Conservation (phyloP, 2,797 vertebrate species). For the Gymnodraco acuticeps region DNA sequence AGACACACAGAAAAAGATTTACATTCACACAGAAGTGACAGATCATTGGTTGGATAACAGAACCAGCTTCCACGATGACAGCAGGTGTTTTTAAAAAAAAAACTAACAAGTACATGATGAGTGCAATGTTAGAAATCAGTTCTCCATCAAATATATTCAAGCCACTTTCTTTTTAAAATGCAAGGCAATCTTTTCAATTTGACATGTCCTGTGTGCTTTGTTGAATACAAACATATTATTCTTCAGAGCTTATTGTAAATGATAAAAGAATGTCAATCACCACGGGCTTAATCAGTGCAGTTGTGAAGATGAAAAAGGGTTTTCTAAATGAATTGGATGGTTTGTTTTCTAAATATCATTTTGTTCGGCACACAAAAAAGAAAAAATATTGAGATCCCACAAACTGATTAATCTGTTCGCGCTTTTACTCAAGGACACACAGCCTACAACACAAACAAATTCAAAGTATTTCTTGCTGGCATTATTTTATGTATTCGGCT, state of each 20-base stretch:
- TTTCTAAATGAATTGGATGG: slow-evolving; percentile 15
- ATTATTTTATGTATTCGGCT: background rate
- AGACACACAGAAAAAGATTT: slow-evolving; percentile 35
- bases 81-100: slow-evolving; percentile 50
- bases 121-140: slow-evolving; percentile 23
- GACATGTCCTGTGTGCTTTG: slow-evolving; percentile 23
- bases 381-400: background rate
- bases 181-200: slow-evolving; percentile 46
- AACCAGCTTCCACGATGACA: slow-evolving; percentile 28
- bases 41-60: slow-evolving; percentile 38
- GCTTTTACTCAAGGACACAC: background rate
- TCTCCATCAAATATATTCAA: slow-evolving; percentile 26
- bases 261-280: slow-evolving; percentile 34
- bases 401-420: background rate
- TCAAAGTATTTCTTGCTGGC: background rate
- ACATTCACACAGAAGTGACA: slow-evolving; percentile 28
- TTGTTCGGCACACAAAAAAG: slow-evolving; percentile 15
- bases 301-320: slow-evolving; percentile 14
- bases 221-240: slow-evolving; percentile 6
- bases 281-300: slow-evolving; percentile 14
- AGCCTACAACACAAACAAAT: background rate
- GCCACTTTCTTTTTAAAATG: slow-evolving; percentile 22
- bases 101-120: slow-evolving; percentile 28
- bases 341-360: slow-evolving; percentile 40
- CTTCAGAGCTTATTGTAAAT: slow-evolving; percentile 23